Percentiles rank a stretch among this genome's conserved stretches.
These are phyloP conservation scores for Leuctra nigra DNA, from an alignment of 2,888 invertebrate genomes.

Conservation along the genomic window DNA sequence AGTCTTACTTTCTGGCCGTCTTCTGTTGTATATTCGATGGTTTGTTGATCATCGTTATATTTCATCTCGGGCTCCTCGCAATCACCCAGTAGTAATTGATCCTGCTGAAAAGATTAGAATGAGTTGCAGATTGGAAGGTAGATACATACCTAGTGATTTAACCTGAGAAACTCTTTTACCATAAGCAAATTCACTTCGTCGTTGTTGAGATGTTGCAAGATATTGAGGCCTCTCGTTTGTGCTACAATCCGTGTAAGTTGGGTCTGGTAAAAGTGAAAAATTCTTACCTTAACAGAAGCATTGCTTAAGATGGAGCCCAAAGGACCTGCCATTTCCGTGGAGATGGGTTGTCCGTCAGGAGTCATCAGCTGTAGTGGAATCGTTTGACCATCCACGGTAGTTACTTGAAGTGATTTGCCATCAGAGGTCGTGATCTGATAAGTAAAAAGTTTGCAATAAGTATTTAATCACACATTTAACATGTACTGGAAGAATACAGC, in stretches of 20 bases:
- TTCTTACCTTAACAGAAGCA: no score
- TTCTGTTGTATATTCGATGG: slow-evolving; percentile 48
- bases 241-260: no score
- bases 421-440: slow-evolving; percentile 32
- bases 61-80: background rate
- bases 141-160: no score
- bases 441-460: no score
- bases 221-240: no score
- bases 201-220: no score
- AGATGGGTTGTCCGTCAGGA: slow-evolving; percentile 43
- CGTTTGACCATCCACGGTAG: slow-evolving; percentile 47
- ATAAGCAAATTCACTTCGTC: no score
- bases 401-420: slow-evolving; percentile 39
- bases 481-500: background rate
- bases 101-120: no score
- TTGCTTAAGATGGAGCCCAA: slow-evolving; percentile 4
- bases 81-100: background rate
- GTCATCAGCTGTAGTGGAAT: slow-evolving; percentile 47
- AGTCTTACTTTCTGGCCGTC: slow-evolving; percentile 53
- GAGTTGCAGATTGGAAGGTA: no score
- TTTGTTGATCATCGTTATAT: slow-evolving; percentile 32
- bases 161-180: no score
- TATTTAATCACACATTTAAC: no score
- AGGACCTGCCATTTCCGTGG: slow-evolving; percentile 15
- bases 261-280: no score